A percentile compares a stretch with the other conserved stretches of the same genome.
Evolutionary conservation across 2,113 vertebrate species (phyloP).

Genomic region (Bufo gargarizans): DNA sequence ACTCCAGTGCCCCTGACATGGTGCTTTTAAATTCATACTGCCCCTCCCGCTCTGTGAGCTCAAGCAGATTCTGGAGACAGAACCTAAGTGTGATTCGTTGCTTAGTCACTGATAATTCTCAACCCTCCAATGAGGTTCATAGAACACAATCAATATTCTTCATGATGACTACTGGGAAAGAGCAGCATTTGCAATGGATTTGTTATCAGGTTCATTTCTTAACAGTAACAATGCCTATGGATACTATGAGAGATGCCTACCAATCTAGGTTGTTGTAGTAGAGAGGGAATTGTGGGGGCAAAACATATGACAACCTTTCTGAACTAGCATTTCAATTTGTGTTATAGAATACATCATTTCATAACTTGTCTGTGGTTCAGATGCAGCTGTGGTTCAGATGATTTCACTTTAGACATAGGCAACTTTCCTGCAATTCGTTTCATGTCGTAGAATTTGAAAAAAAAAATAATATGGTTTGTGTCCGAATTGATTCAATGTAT

Average conservation of each 20-base stretch:
- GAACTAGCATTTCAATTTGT: neutral
- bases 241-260: neutral
- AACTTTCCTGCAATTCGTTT: too few species aligned
- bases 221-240: neutral
- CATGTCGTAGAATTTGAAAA: too few species aligned
- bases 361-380: neutral
- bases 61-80: conserved; percentile 7
- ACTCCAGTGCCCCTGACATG: conserved; percentile 18
- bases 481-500: too few species aligned
- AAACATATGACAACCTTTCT: neutral
- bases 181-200: neutral
- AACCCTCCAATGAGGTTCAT: conserved; percentile 36
- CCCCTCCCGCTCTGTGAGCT: conserved; percentile 47
- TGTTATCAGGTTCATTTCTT: neutral
- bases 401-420: too few species aligned
- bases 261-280: neutral
- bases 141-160: conserved; percentile 27
- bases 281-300: neutral
- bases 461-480: too few species aligned
- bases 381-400: too few species aligned
- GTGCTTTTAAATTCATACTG: conserved; percentile 41
- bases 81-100: conserved; percentile 45
- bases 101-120: neutral
- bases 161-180: neutral
- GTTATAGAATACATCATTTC: neutral